phyloP scores from a whole-genome alignment of 2,113 vertebrate genomes.

The Centropus unirufus region DNA sequence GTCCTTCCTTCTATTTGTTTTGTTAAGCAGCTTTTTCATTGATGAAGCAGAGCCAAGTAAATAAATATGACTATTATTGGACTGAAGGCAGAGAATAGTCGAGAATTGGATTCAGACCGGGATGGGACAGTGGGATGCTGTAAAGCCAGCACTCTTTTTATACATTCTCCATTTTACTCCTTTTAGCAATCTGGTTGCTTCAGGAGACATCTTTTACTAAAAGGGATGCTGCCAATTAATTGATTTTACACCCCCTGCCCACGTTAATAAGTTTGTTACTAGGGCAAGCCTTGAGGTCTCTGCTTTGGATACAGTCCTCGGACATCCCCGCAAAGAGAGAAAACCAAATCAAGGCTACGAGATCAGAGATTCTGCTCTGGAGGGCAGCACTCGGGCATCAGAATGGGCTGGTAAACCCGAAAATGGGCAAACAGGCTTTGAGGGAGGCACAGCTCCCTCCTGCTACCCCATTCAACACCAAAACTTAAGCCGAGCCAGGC shows the following conservation, averaged over 20 bases:
- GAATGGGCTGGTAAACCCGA: neutral
- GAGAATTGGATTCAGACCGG: neutral
- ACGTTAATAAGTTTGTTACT: neutral
- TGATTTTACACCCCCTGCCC: neutral
- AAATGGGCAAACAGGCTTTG: neutral
- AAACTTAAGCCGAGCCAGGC: neutral
- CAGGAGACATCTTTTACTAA: neutral
- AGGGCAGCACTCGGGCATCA: neutral
- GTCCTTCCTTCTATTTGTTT: constrained; percentile 74
- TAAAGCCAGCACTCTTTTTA: neutral
- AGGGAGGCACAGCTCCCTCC: neutral
- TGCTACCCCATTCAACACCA: neutral
- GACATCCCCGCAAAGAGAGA: neutral
- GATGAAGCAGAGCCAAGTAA: constrained; percentile 67
- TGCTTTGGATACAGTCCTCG: neutral
- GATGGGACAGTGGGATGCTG: neutral
- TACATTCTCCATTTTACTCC: neutral
- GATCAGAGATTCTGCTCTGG: neutral
- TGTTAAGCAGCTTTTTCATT: constrained; percentile 76
- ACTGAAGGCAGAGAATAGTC: neutral
- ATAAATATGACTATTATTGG: constrained; percentile 45
- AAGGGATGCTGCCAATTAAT: neutral
- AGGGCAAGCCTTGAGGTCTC: neutral
- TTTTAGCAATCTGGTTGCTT: neutral
- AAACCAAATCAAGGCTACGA: neutral